Evolutionary conservation across 1,140 invertebrate species (phyloP), one percentile per base, ranked within the genome.

Genomic region (Drosophila ogumai): DNA sequence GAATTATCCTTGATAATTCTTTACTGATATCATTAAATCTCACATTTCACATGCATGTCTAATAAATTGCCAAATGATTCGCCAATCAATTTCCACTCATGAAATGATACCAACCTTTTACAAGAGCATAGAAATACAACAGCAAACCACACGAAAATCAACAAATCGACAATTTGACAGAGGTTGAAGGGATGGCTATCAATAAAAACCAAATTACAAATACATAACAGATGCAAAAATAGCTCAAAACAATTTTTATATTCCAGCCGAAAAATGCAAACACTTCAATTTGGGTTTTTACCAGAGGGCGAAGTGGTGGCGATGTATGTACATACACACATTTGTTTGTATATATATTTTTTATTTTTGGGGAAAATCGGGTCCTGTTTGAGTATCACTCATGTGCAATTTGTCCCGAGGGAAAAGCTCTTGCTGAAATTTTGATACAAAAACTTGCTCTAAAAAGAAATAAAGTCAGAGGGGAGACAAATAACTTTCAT

Each of bases 121-220:
- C 44, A 63, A 36, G 46, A 15, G 41, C 36, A 22, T 15, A 34
- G 38, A 41, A 32, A 44, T 31, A 22, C 43, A 40, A 40, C 25
- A 32, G 34, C 28, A 66, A 63, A 64, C 59, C 40, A 46, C 72
- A 75, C 38, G 44, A 41, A 52, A 74, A 75, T 54, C 38, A 75
- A 64, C 60, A 65, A 65, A 65, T 65, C 59, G 73, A 50, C 44
- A 68, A 38, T 40, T 67, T 41, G 52, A 40, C 15, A 47, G 68
- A 34, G 13, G 59, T n/a, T 22, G 28, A 40, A n/a, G 17, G 36
- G 28, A 34, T 19, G 56, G 34, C 49, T 78, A 86, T 86, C 82
- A 81, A 85, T 81, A 81, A 78, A 86, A 77, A 65, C 67, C 58
- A 74, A 81, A 86, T 86, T 86, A 74, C 82, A 85, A 81, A 86